Evolutionary conservation across 1,140 invertebrate species (phyloP).

Genomic region (Apis laboriosa): DNA sequence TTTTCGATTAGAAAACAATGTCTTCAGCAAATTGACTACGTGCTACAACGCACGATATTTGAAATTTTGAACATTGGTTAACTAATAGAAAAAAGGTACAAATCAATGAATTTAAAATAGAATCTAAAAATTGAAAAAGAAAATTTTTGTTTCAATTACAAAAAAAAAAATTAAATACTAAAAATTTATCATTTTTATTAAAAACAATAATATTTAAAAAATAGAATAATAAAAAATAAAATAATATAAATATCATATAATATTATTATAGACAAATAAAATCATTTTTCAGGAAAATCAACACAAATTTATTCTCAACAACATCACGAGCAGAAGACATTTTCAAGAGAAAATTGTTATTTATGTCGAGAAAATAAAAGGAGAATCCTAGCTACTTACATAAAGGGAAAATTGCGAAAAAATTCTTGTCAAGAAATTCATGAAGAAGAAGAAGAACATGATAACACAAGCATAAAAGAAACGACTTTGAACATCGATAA

Average conservation of each 20-base stretch:
- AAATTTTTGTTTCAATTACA: not conserved
- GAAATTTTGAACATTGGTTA: not conserved
- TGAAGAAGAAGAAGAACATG: conserved; percentile 81
- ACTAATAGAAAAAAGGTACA: not conserved
- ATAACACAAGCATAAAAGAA: not conserved
- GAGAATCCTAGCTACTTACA: conserved; percentile 81
- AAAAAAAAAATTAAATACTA: not conserved
- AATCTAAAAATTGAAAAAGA: not conserved
- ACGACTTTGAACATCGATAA: conserved; percentile 42
- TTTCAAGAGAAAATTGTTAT: conserved; percentile 79
- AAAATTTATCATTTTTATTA: not conserved
- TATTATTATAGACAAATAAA: not conserved
- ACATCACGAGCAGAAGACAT: conserved; percentile 55
- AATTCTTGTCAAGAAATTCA: conserved; percentile 81
- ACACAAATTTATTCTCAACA: conserved; percentile 65
- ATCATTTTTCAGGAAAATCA: conserved; percentile 72
- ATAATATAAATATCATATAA: not conserved
- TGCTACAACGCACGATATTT: not conserved
- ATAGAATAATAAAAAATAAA: not conserved
- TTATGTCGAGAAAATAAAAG: conserved; percentile 83
- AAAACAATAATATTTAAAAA: not conserved
- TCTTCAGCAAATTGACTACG: not conserved
- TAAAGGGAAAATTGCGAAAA: conserved; percentile 80
- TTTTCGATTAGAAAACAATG: not conserved
- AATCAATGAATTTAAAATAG: not conserved